phyloP scores from a whole-genome alignment of 2,797 vertebrate genomes.

The Nothura maculosa region DNA sequence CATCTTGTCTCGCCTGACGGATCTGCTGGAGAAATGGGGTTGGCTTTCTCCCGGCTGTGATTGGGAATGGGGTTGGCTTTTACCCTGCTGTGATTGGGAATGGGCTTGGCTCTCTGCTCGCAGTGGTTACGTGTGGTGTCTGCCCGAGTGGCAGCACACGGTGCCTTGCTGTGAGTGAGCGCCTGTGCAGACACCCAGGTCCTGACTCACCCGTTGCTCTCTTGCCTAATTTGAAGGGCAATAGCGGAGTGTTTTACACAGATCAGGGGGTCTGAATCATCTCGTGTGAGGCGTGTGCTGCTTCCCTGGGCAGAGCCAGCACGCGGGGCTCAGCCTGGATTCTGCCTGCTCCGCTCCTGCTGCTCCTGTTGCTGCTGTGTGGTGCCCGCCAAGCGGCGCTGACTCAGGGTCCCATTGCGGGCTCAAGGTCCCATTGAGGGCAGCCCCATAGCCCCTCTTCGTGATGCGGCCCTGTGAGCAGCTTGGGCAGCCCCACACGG shows the following conservation, averaged over 20 bases:
- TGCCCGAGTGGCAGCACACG: neutral
- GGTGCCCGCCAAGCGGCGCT: neutral
- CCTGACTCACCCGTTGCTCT: accelerated
- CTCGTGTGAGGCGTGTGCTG: neutral
- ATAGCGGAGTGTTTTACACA: neutral
- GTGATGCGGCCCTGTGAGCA: neutral
- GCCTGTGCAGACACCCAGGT: accelerated
- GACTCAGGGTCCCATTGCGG: no score
- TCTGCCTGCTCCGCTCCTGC: no score
- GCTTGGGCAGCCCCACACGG: accelerated
- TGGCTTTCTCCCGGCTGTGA: neutral
- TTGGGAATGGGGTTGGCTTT: neutral
- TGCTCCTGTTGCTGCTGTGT: no score
- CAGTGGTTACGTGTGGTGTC: neutral
- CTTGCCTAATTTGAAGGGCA: neutral
- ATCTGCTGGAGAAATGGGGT: neutral
- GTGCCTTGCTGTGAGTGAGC: neutral
- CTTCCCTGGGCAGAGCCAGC: accelerated
- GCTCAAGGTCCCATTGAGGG: no score
- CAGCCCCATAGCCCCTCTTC: neutral
- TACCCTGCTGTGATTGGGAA: neutral
- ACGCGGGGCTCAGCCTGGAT: neutral
- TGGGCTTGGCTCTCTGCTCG: neutral
- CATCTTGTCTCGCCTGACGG: neutral
- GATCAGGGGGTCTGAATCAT: neutral